Conservation (phyloP, 2,888 invertebrate genomes). For the Diaphora mendica region DNA sequence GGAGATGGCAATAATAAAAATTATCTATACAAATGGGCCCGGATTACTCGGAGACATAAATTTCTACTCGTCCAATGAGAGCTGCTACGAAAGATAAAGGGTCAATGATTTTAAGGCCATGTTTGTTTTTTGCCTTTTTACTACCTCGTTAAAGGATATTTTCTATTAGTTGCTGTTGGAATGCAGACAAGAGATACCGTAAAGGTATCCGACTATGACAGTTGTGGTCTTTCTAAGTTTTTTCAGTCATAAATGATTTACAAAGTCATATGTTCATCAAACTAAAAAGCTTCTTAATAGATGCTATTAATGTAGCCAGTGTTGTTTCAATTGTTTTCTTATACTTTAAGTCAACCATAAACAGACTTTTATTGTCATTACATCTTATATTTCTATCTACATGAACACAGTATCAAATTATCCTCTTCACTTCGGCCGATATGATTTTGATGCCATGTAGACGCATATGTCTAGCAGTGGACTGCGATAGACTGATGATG, state of each 20-base stretch:
- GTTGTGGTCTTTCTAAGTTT: conserved; percentile 4
- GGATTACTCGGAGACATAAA: conserved; percentile 86
- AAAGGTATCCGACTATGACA: not conserved
- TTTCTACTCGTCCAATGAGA: conserved; percentile 84
- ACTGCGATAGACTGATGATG: no score
- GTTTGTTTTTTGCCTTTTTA: conserved; percentile 66
- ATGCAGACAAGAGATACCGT: conserved; percentile 21
- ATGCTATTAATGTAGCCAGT: not conserved
- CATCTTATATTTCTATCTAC: not conserved
- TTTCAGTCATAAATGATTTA: conserved; percentile 6
- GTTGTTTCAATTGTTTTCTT: not conserved
- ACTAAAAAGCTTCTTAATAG: conserved; percentile 7
- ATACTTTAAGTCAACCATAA: not conserved
- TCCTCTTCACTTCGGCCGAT: not conserved
- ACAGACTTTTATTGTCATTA: not conserved
- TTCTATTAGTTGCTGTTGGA: conserved; percentile 25
- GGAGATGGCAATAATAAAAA: conserved; percentile 87
- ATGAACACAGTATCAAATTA: not conserved
- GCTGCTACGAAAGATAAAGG: conserved; percentile 82
- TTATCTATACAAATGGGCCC: conserved; percentile 86
- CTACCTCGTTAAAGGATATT: conserved; percentile 34
- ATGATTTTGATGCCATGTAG: not conserved
- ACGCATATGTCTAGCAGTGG: no score
- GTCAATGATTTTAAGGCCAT: conserved; percentile 81
- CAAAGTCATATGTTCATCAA: not conserved